Conservation (phyloP, 2,888 invertebrate species). For the Patella pellucida region DNA sequence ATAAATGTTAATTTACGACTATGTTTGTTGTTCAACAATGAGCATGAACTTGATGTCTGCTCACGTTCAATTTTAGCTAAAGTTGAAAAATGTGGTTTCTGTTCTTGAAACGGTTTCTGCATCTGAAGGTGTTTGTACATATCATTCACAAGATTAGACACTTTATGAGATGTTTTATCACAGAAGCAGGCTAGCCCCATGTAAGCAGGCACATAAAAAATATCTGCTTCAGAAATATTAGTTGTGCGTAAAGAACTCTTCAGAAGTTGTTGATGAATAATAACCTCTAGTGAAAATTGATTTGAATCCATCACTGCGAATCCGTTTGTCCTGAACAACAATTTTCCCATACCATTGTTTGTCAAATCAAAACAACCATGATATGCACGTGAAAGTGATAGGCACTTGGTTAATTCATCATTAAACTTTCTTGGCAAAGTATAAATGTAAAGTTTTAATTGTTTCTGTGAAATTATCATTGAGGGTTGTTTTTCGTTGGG, state of each 20-base stretch:
- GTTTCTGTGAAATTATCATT: slow-evolving; percentile 1
- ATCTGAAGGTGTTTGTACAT: slow-evolving; percentile 35
- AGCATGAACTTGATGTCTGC: slow-evolving; percentile 40
- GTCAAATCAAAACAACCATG: slow-evolving; percentile 32
- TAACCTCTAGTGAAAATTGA: slow-evolving; percentile 47
- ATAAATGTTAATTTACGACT: slow-evolving; percentile 43
- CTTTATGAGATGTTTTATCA: slow-evolving; percentile 7
- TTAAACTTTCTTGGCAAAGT: slow-evolving; percentile 39
- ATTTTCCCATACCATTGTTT: slow-evolving; percentile 35
- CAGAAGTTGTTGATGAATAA: slow-evolving; percentile 47
- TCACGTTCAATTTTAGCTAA: slow-evolving; percentile 55
- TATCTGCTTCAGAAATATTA: slow-evolving; percentile 40
- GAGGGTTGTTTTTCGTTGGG: neutral
- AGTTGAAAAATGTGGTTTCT: slow-evolving; percentile 54
- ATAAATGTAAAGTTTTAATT: slow-evolving; percentile 41
- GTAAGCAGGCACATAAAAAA: slow-evolving; percentile 52
- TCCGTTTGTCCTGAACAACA: slow-evolving; percentile 20
- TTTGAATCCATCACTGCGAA: slow-evolving; percentile 30
- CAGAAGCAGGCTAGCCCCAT: slow-evolving; percentile 41
- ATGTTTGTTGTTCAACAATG: slow-evolving; percentile 39
- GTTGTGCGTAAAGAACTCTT: slow-evolving; percentile 39
- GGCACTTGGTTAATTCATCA: slow-evolving; percentile 26
- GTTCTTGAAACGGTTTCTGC: slow-evolving; percentile 34
- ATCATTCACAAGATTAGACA: slow-evolving; percentile 21
- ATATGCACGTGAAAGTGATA: neutral